Percentiles rank a stretch among this genome's conserved stretches.
Conservation (phyloP, 1,140 invertebrate genomes). For the Aplysia californica region DNA sequence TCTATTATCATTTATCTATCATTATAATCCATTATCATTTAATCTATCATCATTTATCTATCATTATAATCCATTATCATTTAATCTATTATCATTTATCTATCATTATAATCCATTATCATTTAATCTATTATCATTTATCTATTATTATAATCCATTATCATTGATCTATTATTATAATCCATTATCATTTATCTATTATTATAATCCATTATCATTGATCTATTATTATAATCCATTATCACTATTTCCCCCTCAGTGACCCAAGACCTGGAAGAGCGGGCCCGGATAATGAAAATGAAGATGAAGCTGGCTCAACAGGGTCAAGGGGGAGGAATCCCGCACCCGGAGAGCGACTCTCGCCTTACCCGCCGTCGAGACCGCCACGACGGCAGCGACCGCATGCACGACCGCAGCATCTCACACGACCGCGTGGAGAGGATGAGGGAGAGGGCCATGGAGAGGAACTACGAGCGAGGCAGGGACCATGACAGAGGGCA, state of each 20-base stretch:
- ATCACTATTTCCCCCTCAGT: conserved; percentile 45
- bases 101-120: too few species aligned
- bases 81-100: too few species aligned
- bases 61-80: too few species aligned
- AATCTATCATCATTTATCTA: too few species aligned
- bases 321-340: conserved; percentile 8
- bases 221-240: too few species aligned
- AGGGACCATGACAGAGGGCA: conserved; percentile 39
- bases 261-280: conserved; percentile 85
- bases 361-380: conserved; percentile 2
- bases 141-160: too few species aligned
- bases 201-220: too few species aligned
- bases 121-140: too few species aligned
- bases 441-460: conserved; percentile 41
- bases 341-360: conserved; percentile 32
- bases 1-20: too few species aligned
- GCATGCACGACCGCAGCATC: conserved; percentile 34
- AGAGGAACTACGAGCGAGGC: conserved; percentile 35
- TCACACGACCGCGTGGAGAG: conserved; percentile 39
- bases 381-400: conserved; percentile 6
- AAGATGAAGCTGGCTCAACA: conserved; percentile 71
- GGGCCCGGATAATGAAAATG: conserved; percentile 78
- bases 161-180: too few species aligned
- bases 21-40: too few species aligned
- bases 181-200: too few species aligned